Percentiles rank a stretch among this genome's conserved stretches.
Evolutionary conservation across 2,113 vertebrate species (phyloP).

Genomic region (Antechinus flavipes): DNA sequence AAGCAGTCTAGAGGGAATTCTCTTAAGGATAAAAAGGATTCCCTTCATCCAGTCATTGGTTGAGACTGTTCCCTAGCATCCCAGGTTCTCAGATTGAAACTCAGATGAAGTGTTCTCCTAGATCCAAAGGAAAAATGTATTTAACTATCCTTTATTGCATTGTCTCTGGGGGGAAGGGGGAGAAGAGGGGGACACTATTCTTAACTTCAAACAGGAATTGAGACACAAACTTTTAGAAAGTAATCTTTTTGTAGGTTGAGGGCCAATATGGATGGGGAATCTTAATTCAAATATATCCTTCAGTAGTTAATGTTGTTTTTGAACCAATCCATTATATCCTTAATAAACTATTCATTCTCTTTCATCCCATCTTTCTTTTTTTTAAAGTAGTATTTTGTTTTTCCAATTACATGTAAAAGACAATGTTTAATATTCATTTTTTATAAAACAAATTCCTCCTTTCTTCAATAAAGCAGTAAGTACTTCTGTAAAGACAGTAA

Average conservation of each 20-base stretch:
- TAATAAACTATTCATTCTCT: neutral
- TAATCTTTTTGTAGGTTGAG: neutral
- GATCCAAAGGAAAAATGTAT: neutral
- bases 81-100: neutral
- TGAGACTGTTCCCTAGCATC: neutral
- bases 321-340: neutral
- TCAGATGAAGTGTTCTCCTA: neutral
- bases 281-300: too few relatives aligned
- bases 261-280: neutral
- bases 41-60: neutral
- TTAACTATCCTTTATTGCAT: neutral
- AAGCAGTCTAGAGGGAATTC: neutral
- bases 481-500: neutral
- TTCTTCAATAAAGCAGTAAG: too few relatives aligned
- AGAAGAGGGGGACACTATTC: neutral
- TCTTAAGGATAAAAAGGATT: neutral
- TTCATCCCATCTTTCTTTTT: neutral
- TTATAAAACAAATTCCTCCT: neutral
- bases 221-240: neutral
- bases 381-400: neutral
- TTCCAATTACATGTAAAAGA: too few relatives aligned
- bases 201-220: neutral
- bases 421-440: neutral
- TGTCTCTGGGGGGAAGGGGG: neutral
- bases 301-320: neutral